Base-by-base conservation (phyloP, 2,888 invertebrate genomes). In the Peribatodes rhomboidaria region DNA sequence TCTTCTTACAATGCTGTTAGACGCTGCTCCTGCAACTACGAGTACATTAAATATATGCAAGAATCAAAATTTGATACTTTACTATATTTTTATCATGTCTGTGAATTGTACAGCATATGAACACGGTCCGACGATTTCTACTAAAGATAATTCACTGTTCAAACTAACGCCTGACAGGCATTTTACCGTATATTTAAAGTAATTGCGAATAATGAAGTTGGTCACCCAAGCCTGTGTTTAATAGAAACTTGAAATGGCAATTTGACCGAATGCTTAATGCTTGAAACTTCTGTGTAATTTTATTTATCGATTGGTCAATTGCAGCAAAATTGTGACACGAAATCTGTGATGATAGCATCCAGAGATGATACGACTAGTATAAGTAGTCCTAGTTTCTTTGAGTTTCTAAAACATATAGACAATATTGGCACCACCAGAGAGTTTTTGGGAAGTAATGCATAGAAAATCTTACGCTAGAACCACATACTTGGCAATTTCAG, bases 181-280 rank as follows among this genome's bases (percentile, higher is more conserved):
- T 22, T 11, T 22, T 4, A 1, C 13, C 13, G 20, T 22, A 41
- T 41, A 41, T 41, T 22, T 20, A 20, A 46, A 11, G 47, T 14
- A n/a, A 47, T 31, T 27, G 31, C 14, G 16, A 33, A 16, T 6
- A 2, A 16, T 50, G 18, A 16, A 50, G 13, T 50, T 18, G 2
- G 35, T 35, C 13, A 14, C 16, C 18, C 31, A 9, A 10, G 1
- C 20, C 27, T 18, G 13, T 53, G 39, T 39, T 53, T 22, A 14
- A 10, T 39, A 53, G 16, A 39, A 18, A n/a, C 10, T 22, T 53
- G 22, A 53, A 53, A 39, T 39, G 53, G 37, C 39, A 22, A 53
- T 39, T 39, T 39, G 53, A 53, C 53, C n/a, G n/a, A n/a, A n/a
- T 37, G 13, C 39, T 2, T 53, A 53, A 53, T 50, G 18, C 31